Conservation (phyloP, 1,140 invertebrate species). For the Reticulitermes speratus region DNA sequence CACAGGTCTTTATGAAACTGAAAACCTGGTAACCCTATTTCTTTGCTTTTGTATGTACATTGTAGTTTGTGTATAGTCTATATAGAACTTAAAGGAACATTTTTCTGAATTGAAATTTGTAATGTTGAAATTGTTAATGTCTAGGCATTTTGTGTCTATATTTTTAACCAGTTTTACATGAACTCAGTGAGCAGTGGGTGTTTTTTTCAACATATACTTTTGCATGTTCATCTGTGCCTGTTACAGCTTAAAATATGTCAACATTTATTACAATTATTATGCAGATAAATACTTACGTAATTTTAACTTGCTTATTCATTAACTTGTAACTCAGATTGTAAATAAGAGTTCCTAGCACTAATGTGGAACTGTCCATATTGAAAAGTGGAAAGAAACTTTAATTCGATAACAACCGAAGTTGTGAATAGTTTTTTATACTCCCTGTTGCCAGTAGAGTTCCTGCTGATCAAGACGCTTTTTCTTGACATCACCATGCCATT, state of each 20-base stretch:
- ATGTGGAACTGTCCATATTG: neutral
- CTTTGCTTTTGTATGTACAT: neutral
- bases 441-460: no score
- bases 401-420: neutral
- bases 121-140: neutral
- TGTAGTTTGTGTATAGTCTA: neutral
- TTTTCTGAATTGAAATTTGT: neutral
- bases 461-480: no score
- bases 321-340: slow-evolving; percentile 7
- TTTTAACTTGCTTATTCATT: slow-evolving; percentile 5
- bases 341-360: neutral
- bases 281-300: neutral
- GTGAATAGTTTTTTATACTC: neutral
- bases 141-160: neutral
- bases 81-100: neutral
- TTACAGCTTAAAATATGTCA: neutral
- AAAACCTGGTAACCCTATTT: neutral
- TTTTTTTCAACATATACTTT: neutral
- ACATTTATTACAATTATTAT: neutral
- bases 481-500: no score
- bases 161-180: neutral
- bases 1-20: neutral
- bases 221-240: slow-evolving; percentile 14
- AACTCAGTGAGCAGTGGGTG: neutral
- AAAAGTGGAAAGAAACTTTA: neutral